These are phyloP conservation scores for Araneus ventricosus DNA, from an alignment of 1,140 invertebrate species.

Conservation along the genomic window DNA sequence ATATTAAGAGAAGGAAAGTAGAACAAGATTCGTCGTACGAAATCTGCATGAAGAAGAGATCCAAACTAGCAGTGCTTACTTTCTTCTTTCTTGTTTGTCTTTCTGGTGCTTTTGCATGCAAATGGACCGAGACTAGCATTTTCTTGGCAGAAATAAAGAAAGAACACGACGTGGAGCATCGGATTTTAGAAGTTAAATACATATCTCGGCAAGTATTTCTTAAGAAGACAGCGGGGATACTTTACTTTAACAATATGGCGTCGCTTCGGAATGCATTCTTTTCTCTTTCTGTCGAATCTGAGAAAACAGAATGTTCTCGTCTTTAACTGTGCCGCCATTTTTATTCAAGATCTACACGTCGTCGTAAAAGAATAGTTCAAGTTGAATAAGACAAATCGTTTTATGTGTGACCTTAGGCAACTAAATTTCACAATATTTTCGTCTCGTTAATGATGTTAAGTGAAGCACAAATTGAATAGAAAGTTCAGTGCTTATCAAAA, in stretches of 20 bases:
- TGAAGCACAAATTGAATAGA: background rate
- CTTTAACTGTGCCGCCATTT: background rate
- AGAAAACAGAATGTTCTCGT: background rate
- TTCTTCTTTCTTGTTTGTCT: slow-evolving; percentile 3
- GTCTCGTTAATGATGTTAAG: too few relatives aligned
- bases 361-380: background rate
- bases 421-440: background rate
- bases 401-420: background rate
- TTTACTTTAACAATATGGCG: background rate
- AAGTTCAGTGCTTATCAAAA: background rate
- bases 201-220: background rate
- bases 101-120: background rate
- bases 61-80: background rate
- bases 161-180: background rate
- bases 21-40: background rate
- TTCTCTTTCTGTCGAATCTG: background rate
- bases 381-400: background rate
- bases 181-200: slow-evolving; percentile 19
- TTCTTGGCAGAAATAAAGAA: background rate
- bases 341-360: background rate
- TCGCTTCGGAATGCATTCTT: background rate
- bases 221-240: background rate
- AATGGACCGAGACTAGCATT: background rate
- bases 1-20: background rate
- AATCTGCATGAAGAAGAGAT: slow-evolving; percentile 18